Conservation (phyloP, 2,888 invertebrate genomes). For the Abrostola triplasia region DNA sequence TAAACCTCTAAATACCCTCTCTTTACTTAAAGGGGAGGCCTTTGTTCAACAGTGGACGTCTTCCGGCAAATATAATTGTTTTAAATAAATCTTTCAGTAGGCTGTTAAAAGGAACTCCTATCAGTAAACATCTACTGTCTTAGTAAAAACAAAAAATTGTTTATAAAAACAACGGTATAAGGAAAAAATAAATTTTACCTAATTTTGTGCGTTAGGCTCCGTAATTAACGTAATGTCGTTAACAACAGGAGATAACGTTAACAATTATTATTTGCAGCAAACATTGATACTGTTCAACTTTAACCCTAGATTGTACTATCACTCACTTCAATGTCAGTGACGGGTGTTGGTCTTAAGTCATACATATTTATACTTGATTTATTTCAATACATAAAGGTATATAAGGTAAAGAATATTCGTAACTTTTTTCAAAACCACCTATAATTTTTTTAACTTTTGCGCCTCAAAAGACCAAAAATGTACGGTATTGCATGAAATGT, state of each 20-base stretch:
- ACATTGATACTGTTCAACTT: constrained; percentile 61
- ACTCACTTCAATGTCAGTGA: constrained; percentile 52
- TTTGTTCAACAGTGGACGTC: too few species aligned
- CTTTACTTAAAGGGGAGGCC: too few species aligned
- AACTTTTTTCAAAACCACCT: too few species aligned
- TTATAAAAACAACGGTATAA: not conserved
- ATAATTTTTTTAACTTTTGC: too few species aligned
- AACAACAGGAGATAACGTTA: constrained; percentile 42
- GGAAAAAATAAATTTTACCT: constrained; percentile 8
- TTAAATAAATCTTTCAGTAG: not conserved
- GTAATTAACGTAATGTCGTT: constrained; percentile 44
- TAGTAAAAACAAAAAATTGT: not conserved
- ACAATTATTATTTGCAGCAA: constrained; percentile 57
- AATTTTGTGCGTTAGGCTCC: constrained; percentile 38
- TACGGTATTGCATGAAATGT: too few species aligned
- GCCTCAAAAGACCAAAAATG: too few species aligned
- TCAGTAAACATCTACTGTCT: not conserved
- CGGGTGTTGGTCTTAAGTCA: constrained; percentile 37
- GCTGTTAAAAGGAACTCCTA: not conserved
- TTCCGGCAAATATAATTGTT: too few species aligned
- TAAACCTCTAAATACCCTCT: too few species aligned
- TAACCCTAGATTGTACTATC: constrained; percentile 66
- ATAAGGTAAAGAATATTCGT: too few species aligned
- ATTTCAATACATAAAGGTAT: too few species aligned
- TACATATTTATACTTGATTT: constrained; percentile 29